Percentiles rank a stretch among this genome's conserved stretches.
Evolutionary conservation across 2,113 vertebrate genomes (phyloP).

Genomic region (Ptychochromis oligacanthus): DNA sequence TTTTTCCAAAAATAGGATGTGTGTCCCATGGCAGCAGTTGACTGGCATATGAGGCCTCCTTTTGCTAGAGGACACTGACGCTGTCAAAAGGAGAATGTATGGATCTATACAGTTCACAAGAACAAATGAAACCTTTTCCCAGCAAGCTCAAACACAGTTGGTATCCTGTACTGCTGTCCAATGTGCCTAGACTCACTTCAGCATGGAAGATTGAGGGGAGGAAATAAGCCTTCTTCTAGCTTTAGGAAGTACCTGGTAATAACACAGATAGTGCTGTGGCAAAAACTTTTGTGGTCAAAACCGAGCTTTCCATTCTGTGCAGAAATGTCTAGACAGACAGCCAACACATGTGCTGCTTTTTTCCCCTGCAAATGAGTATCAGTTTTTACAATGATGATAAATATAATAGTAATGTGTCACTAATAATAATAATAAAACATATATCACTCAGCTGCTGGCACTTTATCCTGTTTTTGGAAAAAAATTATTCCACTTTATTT

Average conservation of each 20-base stretch:
- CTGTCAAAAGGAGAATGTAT: fast-evolving
- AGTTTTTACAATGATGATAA: background rate
- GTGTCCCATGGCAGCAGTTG: background rate
- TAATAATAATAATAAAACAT: too few relatives aligned
- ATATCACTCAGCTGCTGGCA: too few relatives aligned
- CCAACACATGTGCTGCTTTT: background rate
- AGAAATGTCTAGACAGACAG: background rate
- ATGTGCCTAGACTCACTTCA: background rate
- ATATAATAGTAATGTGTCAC: too few relatives aligned
- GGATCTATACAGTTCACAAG: background rate
- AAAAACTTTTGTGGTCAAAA: background rate
- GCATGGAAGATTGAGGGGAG: background rate
- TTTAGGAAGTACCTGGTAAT: background rate
- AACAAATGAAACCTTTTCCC: background rate
- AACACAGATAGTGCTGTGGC: background rate
- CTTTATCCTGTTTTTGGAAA: too few relatives aligned
- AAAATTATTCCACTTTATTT: too few relatives aligned
- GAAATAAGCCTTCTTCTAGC: background rate
- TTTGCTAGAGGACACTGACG: background rate
- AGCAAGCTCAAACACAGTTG: fast-evolving
- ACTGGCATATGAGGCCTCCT: background rate
- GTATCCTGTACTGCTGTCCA: background rate
- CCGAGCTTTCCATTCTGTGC: background rate
- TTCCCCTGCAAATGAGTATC: background rate
- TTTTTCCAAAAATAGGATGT: background rate